These are phyloP conservation scores for Nezara viridula DNA, from an alignment of 2,888 invertebrate genomes.

Conservation along the genomic window DNA sequence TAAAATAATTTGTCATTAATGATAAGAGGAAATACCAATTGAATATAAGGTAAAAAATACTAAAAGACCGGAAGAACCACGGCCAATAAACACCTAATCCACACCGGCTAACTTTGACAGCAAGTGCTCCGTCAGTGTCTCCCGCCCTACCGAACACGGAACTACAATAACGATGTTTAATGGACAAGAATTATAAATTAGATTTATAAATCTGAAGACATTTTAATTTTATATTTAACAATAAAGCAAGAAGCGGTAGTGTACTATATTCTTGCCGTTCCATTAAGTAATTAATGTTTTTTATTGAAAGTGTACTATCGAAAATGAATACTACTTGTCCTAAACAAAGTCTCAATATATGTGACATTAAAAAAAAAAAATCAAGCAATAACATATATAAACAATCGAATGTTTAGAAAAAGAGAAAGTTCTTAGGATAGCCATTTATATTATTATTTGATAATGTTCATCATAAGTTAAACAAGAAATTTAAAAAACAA, in stretches of 20 bases:
- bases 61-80: background rate
- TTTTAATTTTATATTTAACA: background rate
- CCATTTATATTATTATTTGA: background rate
- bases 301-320: background rate
- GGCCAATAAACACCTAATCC: background rate
- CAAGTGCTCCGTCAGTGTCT: constrained; percentile 21
- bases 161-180: background rate
- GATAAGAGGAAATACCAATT: background rate
- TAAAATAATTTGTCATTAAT: background rate
- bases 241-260: background rate
- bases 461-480: background rate
- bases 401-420: background rate
- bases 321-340: background rate
- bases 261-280: background rate
- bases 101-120: background rate
- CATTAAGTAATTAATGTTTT: background rate
- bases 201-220: background rate
- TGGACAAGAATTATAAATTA: background rate
- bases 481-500: background rate
- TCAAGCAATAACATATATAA: no score
- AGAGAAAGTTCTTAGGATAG: background rate
- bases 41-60: background rate
- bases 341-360: background rate
- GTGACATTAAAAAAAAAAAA: background rate
- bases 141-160: background rate